phyloP scores from a whole-genome alignment of 2,113 vertebrate genomes.

The Procapra przewalskii region DNA sequence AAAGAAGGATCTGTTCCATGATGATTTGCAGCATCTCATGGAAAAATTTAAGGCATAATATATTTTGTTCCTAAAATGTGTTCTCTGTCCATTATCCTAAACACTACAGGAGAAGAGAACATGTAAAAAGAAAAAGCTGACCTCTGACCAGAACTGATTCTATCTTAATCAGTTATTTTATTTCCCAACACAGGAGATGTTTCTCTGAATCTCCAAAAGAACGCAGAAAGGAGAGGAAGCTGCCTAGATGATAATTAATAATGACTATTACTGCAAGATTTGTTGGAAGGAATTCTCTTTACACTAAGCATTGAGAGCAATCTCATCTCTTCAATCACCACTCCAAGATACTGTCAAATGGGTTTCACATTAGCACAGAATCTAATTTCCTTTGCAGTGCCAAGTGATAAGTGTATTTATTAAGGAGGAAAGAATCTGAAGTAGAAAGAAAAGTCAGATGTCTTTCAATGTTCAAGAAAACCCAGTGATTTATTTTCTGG shows the following conservation, averaged over 20 bases:
- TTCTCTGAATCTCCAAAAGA: not conserved
- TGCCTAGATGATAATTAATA: constrained; percentile 57
- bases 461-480: constrained; percentile 17
- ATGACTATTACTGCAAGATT: constrained; percentile 43
- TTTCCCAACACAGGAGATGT: not conserved
- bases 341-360: constrained; percentile 57
- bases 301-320: constrained; percentile 16
- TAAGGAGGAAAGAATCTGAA: constrained; percentile 21
- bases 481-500: constrained; percentile 31
- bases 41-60: not conserved
- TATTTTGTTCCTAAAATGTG: not conserved
- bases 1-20: not conserved
- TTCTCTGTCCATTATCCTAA: not conserved
- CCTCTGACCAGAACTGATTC: not conserved
- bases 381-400: constrained; percentile 49
- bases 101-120: not conserved
- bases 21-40: not conserved
- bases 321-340: constrained; percentile 16
- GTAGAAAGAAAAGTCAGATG: constrained; percentile 23
- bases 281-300: constrained; percentile 36
- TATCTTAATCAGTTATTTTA: not conserved
- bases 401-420: constrained; percentile 36
- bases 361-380: constrained; percentile 55
- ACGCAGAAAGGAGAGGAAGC: not conserved
- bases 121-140: not conserved